Percentiles rank a stretch among this genome's conserved stretches.
These are phyloP conservation scores for Ploceus nigricollis DNA, from an alignment of 2,113 vertebrate genomes.

Conservation along the genomic window DNA sequence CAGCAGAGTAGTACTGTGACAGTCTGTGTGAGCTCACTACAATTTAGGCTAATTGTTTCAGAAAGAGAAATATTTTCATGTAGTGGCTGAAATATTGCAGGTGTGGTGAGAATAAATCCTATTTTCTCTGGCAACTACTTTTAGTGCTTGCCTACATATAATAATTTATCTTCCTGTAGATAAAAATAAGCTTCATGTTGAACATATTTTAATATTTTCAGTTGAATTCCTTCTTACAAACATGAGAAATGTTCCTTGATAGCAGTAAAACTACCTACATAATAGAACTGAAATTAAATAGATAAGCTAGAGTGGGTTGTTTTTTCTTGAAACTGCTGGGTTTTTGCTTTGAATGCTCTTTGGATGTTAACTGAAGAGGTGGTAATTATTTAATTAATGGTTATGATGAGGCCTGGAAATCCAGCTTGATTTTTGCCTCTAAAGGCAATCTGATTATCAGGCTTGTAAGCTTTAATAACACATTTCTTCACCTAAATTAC, in stretches of 20 bases:
- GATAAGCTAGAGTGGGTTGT: not conserved
- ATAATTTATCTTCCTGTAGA: constrained; percentile 32
- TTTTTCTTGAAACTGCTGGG: not conserved
- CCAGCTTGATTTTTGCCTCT: not conserved
- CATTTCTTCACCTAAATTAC: constrained; percentile 7
- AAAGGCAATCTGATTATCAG: not conserved
- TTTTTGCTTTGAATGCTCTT: not conserved
- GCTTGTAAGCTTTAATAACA: not conserved
- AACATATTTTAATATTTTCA: constrained; percentile 41
- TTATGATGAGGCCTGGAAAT: not conserved
- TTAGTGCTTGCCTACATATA: not conserved
- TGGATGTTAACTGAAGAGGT: not conserved
- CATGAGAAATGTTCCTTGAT: not conserved
- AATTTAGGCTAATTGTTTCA: constrained; percentile 21
- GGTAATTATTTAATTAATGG: not conserved
- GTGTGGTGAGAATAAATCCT: constrained; percentile 5
- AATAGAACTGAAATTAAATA: not conserved
- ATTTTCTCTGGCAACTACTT: not conserved
- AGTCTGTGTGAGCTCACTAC: not conserved
- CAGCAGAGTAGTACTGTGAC: not conserved
- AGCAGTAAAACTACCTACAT: not conserved
- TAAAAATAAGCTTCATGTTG: constrained; percentile 15
- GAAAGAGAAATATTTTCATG: not conserved
- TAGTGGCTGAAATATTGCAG: not conserved
- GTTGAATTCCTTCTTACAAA: not conserved